Evolutionary conservation across 2,797 vertebrate species (phyloP), one percentile per base, ranked within the genome.

Genomic region (Hapalemur alaotrensis): DNA sequence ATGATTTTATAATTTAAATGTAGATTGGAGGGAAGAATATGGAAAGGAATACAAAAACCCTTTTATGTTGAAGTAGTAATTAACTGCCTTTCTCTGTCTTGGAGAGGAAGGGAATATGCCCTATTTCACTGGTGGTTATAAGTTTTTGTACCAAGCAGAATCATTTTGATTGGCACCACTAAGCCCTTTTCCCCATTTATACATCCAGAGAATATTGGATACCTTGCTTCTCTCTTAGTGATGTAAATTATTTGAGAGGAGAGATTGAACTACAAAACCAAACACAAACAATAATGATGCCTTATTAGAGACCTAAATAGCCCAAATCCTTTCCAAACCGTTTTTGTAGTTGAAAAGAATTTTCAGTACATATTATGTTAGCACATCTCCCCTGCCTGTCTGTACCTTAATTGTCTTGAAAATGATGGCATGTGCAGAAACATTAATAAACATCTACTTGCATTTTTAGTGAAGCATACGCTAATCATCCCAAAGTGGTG

Each of bases 191-290:
- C 70, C 35, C 22, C 43, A 52, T 63, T 81, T 88, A 69, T 79
- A 48, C 35, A 72, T 81, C 38, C 57, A 70, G 52, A 63, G 78
- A 35, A 35, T 92, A n/a, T 28, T 96, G 12, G 72, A 93, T 38
- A 80, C 32, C n/a, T 91, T 83, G 78, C 32, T 88, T 93, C 75
- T 81, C 14, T 91, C 80, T 70, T 84, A 90, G 87, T 80, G 41
- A 87, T 87, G 14, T 46, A 25, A 95, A 61, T 95, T 61, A 89
- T 50, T 78, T 84, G 52, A 95, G 32, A 84, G 63, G 48, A 72
- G 78, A 80, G 12, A 22, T 95, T 69, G 2, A 76, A 59, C 11
- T 10, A 46, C 48, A 48, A 92, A 70, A 84, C 46, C 61, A 86
- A 70, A 87, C 67, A 67, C 23, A 61, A 54, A 18, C 35, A 50